Evolutionary conservation across 2,797 vertebrate genomes (phyloP), one percentile per base, ranked within the genome.

Genomic region (Halcyon leucocephala): DNA sequence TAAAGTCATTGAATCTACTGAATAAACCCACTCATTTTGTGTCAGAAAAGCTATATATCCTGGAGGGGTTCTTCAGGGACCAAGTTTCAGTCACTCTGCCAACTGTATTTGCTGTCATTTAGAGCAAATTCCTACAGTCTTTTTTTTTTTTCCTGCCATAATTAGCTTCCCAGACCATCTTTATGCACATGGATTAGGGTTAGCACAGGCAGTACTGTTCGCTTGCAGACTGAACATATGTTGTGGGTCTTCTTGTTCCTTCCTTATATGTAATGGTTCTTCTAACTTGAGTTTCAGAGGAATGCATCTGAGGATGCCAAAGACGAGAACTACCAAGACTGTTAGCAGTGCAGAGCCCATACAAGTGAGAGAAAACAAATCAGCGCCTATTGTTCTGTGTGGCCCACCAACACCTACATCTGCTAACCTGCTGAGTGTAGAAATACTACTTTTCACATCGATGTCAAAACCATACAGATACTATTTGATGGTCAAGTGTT

Each of bases 141-240:
- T 54, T 77, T 26, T 54, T 77, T 26, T 67, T 54, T 71, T 37
- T 54, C 37, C 67, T 86, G 49, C 93, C 81, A 78, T 72, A 95
- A 92, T 95, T 95, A 95, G 61, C 88, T 93, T 93, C 65, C 69
- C 86, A 94, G 90, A 74, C 81, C 94, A 80, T 90, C 86, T 69
- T 78, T 48, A 46, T 52, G 74, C 72, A 81, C 86, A 76, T 7
- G 69, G 67, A 88, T 87, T 19, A 14, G 82, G 95, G 95, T 80
- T 95, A 97, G 95, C 84, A 97, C 92, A 92, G 82, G 76, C 86
- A 88, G 95, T 94, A 57, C 89, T 62, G 33, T 76, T 94, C 0
- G n/a, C 65, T 82, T 91, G 84, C 86, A 95, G 84, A 96, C 67
- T 86, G 92, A 95, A 91, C 94, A 97, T 95, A 95, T 97, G 94